Base-by-base conservation (phyloP, 2,888 invertebrate genomes). In the Zygogramma bicolorata region DNA sequence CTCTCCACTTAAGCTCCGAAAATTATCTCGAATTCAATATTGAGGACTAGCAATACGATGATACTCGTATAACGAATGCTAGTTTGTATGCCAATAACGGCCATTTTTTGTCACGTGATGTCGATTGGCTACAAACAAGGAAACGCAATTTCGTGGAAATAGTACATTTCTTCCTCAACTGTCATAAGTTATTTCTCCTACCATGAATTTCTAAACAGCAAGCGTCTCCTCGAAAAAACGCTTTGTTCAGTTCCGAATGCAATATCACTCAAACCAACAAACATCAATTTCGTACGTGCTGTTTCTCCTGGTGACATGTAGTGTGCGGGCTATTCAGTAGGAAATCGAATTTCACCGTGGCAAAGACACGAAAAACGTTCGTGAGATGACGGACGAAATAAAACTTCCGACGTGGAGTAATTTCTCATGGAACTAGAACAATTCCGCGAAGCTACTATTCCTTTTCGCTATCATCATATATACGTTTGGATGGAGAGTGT, bases 201-300 rank as follows among this genome's bases (percentile, higher is more conserved):
- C 7, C 20, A 20, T 46, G 46, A 15, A 46, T 2, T 10, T 18
- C 18, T 46, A 10, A 8, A 2, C 1, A 46, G 1, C 18, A 8
- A 18, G 46, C 20, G 46, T 38, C 38, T 20, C 20, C 20, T 46
- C 20, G 46, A 46, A 15, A 46, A 46, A 18, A 20, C 46, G 20
- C 46, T 10, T 3, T 10, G 18, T 46, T 10, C 20, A 20, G 10
- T 3, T 46, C 46, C 46, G 20, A 46, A 46, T 46, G 46, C 46
- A 46, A 46, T 46, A 46, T 46, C 10, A 18, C 10, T 20, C 46
- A 20, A 46, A 46, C 46, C 46, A 46, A 46, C 46, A 46, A 46
- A 46, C 46, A 46, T 46, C 46, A 46, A 46, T 46, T 46, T 46
- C 18, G 46, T 46, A 46, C 46, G 46, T 46, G 46, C 18, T 46